A percentile compares a stretch with the other conserved stretches of the same genome.
phyloP scores from a whole-genome alignment of 2,113 vertebrate species.

The Fukomys damarensis region DNA sequence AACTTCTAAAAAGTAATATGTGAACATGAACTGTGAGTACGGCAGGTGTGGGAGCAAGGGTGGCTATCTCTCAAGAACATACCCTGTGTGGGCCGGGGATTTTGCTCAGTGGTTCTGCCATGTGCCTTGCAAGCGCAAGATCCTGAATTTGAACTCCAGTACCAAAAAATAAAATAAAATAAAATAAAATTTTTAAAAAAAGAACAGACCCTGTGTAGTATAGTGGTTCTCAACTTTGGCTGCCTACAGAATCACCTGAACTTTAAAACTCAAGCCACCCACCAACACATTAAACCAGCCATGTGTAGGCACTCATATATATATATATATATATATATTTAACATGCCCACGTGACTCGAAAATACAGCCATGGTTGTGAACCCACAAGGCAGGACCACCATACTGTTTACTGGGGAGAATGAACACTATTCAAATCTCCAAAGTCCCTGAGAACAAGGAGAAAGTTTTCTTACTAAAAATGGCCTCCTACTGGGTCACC shows the following conservation, averaged over 20 bases:
- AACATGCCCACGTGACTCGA: slow-evolving; percentile 8
- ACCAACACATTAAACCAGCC: not conserved
- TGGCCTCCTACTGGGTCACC: not conserved
- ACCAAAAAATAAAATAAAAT: no score
- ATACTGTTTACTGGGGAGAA: not conserved
- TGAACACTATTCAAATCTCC: not conserved
- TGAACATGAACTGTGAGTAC: not conserved
- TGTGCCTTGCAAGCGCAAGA: no score
- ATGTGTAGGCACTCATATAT: not conserved
- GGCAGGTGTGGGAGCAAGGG: not conserved
- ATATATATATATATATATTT: no score
- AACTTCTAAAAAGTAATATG: not conserved
- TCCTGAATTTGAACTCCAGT: no score
- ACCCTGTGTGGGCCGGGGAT: no score
- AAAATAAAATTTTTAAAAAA: no score
- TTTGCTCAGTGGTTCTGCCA: no score
- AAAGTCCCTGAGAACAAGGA: not conserved
- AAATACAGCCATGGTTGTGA: not conserved
- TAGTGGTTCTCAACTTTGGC: not conserved
- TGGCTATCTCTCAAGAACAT: not conserved
- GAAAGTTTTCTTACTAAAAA: slow-evolving; percentile 38
- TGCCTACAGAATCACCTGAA: not conserved
- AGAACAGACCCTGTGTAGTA: not conserved
- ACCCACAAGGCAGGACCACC: not conserved
- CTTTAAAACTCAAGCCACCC: not conserved